These are phyloP conservation scores for Phrynocephalus versicolor DNA, from an alignment of 2,113 vertebrate genomes.

Conservation along the genomic window DNA sequence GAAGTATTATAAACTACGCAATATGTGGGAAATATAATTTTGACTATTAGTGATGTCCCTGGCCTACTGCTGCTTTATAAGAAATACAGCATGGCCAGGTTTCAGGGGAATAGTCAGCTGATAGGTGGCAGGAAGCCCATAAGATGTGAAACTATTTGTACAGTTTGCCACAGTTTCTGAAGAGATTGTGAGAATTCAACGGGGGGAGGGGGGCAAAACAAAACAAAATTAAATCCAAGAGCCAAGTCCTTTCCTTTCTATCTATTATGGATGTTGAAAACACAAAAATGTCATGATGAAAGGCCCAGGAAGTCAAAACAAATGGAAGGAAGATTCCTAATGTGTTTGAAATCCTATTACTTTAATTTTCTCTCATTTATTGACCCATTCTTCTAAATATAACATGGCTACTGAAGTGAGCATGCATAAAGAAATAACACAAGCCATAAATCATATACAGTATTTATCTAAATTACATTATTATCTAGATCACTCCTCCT, in stretches of 20 bases:
- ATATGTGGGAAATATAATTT: not conserved
- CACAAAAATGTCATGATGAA: not conserved
- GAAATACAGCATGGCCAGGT: not conserved
- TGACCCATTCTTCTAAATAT: not conserved
- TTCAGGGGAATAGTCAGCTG: not conserved
- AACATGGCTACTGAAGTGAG: not conserved
- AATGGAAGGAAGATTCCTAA: not conserved
- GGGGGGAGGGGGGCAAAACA: too few relatives aligned
- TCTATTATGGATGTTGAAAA: not conserved
- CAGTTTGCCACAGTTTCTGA: not conserved
- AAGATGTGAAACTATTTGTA: not conserved
- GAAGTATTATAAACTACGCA: slow-evolving; percentile 2
- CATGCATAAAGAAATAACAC: not conserved
- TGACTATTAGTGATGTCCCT: not conserved
- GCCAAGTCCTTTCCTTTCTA: not conserved
- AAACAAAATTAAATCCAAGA: not conserved
- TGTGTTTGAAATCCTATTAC: not conserved
- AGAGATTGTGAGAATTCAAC: not conserved
- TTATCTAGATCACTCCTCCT: not conserved
- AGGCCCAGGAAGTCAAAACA: not conserved
- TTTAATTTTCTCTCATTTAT: not conserved
- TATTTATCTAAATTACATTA: not conserved
- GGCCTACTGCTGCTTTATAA: not conserved
- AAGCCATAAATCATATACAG: not conserved
- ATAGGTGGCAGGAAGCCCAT: not conserved